phyloP scores from a whole-genome alignment of 1,140 invertebrate genomes.

The Bombus vancouverensis region DNA sequence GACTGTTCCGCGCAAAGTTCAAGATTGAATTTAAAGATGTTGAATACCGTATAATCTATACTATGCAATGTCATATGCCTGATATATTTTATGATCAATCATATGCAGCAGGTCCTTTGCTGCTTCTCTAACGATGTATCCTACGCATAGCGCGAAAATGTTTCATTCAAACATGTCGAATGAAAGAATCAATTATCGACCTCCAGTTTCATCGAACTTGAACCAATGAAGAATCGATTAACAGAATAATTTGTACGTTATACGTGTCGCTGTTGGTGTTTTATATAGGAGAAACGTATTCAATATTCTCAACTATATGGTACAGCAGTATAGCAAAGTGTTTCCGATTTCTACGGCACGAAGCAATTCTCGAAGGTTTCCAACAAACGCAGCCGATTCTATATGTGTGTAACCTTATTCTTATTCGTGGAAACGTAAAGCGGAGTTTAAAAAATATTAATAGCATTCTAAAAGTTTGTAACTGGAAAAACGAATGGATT shows the following conservation, averaged over 20 bases:
- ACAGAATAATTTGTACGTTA: too few relatives aligned
- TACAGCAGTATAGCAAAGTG: too few relatives aligned
- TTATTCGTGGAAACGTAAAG: neutral
- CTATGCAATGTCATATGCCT: too few relatives aligned
- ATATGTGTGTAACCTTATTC: too few relatives aligned
- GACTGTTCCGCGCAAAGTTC: too few relatives aligned
- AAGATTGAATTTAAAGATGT: too few relatives aligned
- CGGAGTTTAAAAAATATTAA: slow-evolving; percentile 53
- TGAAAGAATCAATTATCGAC: neutral
- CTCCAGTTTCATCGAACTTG: neutral
- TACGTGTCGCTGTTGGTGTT: too few relatives aligned
- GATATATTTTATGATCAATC: neutral
- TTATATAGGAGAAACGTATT: too few relatives aligned
- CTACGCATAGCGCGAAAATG: neutral
- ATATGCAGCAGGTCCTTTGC: neutral
- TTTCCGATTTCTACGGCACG: neutral
- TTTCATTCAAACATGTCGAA: neutral
- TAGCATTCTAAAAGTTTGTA: slow-evolving; percentile 41
- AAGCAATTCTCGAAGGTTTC: neutral
- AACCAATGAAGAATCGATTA: neutral
- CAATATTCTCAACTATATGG: too few relatives aligned
- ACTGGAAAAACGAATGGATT: slow-evolving; percentile 48
- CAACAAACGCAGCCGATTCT: neutral
- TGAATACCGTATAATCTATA: too few relatives aligned
- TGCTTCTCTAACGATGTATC: neutral